A percentile compares a stretch with the other conserved stretches of the same genome.
These are phyloP conservation scores for Tachystola acroxantha DNA, from an alignment of 2,888 invertebrate species.

Conservation along the genomic window DNA sequence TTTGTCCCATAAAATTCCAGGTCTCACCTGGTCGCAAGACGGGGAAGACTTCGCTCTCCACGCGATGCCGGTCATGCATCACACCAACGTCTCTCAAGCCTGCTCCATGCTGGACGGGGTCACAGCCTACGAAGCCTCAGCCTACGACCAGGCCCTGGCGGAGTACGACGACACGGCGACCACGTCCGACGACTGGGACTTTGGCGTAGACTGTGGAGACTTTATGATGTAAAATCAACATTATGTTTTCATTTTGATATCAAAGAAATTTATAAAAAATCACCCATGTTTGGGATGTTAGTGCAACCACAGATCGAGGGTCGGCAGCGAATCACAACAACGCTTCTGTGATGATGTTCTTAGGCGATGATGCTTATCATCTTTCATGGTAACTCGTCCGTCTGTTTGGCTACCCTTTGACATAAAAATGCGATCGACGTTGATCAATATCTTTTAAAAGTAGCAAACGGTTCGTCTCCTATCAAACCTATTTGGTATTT, in stretches of 20 bases:
- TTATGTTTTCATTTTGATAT: neutral
- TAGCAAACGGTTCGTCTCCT: too few relatives aligned
- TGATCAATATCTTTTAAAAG: too few relatives aligned
- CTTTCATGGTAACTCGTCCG: too few relatives aligned
- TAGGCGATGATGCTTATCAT: too few relatives aligned
- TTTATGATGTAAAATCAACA: constrained; percentile 79
- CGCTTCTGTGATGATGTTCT: too few relatives aligned
- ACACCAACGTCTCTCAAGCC: constrained; percentile 79
- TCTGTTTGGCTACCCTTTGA: too few relatives aligned
- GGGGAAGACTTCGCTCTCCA: constrained; percentile 82
- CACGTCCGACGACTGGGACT: constrained; percentile 82
- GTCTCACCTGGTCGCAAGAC: constrained; percentile 81
- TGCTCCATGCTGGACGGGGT: constrained; percentile 76
- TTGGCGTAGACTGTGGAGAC: constrained; percentile 85
- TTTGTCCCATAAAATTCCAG: constrained; percentile 56
- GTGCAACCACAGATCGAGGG: too few relatives aligned
- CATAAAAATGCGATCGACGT: too few relatives aligned
- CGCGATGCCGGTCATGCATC: constrained; percentile 81
- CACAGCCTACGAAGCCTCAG: constrained; percentile 79
- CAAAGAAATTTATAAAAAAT: too few relatives aligned
- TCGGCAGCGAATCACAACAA: too few relatives aligned
- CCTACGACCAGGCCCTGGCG: constrained; percentile 79
- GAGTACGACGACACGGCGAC: constrained; percentile 75
- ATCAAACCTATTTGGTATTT: too few relatives aligned
- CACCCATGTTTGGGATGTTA: too few relatives aligned